Evolutionary conservation across 2,113 vertebrate genomes (phyloP).

Genomic region (Lycaon pictus): DNA sequence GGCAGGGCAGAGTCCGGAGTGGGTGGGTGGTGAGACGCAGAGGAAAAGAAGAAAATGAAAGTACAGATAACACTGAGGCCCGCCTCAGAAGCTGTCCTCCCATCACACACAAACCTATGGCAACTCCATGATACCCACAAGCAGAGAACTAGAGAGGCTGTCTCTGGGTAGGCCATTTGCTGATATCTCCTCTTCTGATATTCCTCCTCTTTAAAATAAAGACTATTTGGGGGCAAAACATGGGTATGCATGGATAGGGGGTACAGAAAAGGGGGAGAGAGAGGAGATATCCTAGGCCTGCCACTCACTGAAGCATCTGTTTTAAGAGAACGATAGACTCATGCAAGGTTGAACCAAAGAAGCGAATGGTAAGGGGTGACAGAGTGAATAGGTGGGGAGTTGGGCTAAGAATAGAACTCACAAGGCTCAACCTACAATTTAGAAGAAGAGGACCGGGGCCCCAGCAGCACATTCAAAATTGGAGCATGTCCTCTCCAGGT

Average conservation of each 20-base stretch:
- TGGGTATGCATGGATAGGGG: too few relatives aligned
- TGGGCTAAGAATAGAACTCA: not conserved
- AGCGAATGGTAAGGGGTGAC: not conserved
- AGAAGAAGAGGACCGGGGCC: not conserved
- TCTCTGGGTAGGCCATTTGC: not conserved
- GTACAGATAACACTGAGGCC: not conserved
- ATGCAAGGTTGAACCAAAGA: not conserved
- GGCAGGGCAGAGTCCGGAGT: not conserved
- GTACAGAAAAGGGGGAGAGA: not conserved
- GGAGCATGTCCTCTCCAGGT: not conserved
- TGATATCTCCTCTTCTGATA: not conserved
- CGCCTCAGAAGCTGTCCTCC: not conserved
- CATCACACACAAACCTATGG: too few relatives aligned
- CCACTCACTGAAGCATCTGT: not conserved
- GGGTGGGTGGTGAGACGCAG: not conserved
- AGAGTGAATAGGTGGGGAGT: not conserved
- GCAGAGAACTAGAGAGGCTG: not conserved
- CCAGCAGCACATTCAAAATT: not conserved
- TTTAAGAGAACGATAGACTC: not conserved
- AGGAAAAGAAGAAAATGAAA: not conserved
- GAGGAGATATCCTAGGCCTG: too few relatives aligned
- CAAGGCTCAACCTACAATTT: not conserved
- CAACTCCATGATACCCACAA: not conserved
- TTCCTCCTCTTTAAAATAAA: not conserved
- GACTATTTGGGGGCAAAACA: not conserved